Base-by-base conservation (phyloP, 2,888 invertebrate genomes). In the Rhabditoides inermis region DNA sequence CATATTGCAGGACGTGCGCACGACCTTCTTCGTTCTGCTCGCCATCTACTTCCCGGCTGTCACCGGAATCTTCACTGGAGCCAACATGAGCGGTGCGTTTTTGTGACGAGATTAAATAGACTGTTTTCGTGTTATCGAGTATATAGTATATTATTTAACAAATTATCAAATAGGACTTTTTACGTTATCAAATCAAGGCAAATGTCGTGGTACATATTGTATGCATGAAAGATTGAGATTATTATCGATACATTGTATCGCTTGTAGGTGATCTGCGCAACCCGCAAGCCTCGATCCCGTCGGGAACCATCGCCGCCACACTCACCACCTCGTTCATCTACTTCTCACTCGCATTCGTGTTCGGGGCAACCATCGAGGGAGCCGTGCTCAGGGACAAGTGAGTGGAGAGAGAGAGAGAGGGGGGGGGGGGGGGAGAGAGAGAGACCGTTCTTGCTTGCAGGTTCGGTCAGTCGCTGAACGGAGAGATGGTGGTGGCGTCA, bases 11-110 rank as follows among this genome's bases (percentile, higher is more conserved):
- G 86, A 98, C 77, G 84, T 90, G 49, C 86, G 90, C 2, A 91
- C 94, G 3, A 84, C 88, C 1, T 95, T 98, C 78, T 92, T 92
- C 47, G 85, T 95, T 66, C 84, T 98, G 27, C 88, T 95, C 68
- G 95, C 94, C 72, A 95, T 98, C 73, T 98, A 94, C 82, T 98
- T 98, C 81, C 95, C 98, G n/a, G 94, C 94, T 22, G 92, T 94
- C 37, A 98, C 95, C 70, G 95, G 88, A 75, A 98, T 98, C 64
- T 92, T 98, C 91, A 95, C 98, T 57, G 95, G 98, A 22, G 94
- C 94, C 2, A 98, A 98, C 80, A 84, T 95, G 74, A 94, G 94
- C 25, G 95, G 65, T 65, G 45, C 4, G 52, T 23, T n/a, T 46
- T 45, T 46, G n/a, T 30, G 18, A 12, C 15, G 7, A 32, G 27